Percentiles rank a stretch among this genome's conserved stretches.
Conservation (phyloP, 2,888 invertebrate genomes). For the Stramonita haemastoma region DNA sequence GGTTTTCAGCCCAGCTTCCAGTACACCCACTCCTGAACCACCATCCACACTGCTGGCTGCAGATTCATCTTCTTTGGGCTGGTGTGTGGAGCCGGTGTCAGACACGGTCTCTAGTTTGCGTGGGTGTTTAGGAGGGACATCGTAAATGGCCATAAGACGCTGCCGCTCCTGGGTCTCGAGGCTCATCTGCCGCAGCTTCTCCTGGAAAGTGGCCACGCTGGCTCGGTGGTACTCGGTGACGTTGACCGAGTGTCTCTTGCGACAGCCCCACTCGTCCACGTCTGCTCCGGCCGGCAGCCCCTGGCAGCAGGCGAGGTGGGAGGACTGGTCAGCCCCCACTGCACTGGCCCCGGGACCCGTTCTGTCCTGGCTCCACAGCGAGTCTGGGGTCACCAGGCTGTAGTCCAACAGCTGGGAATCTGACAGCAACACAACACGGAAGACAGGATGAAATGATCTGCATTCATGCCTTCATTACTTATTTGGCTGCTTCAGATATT, state of each 20-base stretch:
- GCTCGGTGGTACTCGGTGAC: slow-evolving; percentile 66
- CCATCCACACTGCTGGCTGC: slow-evolving; percentile 15
- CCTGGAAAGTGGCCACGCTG: slow-evolving; percentile 55
- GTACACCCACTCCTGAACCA: not conserved
- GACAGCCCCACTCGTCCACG: slow-evolving; percentile 61
- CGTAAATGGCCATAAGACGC: slow-evolving; percentile 67
- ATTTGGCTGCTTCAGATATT: too few relatives aligned
- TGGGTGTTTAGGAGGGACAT: slow-evolving; percentile 67
- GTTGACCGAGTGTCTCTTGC: slow-evolving; percentile 69
- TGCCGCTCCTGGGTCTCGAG: slow-evolving; percentile 65
- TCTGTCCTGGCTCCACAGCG: slow-evolving; percentile 5
- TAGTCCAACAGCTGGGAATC: slow-evolving; percentile 48
- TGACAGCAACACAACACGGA: slow-evolving; percentile 25
- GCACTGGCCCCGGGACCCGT: slow-evolving; percentile 11
- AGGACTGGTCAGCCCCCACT: not conserved
- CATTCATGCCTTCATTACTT: too few relatives aligned
- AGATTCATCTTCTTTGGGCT: not conserved
- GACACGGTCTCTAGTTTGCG: slow-evolving; percentile 58
- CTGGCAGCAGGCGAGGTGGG: slow-evolving; percentile 44
- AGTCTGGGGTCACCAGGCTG: slow-evolving; percentile 38
- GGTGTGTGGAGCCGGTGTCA: not conserved
- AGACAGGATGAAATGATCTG: too few relatives aligned
- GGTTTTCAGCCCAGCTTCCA: not conserved
- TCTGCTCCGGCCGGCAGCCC: slow-evolving; percentile 34
- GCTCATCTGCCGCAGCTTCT: slow-evolving; percentile 62